phyloP scores from a whole-genome alignment of 2,113 vertebrate species.

The Merops nubicus region DNA sequence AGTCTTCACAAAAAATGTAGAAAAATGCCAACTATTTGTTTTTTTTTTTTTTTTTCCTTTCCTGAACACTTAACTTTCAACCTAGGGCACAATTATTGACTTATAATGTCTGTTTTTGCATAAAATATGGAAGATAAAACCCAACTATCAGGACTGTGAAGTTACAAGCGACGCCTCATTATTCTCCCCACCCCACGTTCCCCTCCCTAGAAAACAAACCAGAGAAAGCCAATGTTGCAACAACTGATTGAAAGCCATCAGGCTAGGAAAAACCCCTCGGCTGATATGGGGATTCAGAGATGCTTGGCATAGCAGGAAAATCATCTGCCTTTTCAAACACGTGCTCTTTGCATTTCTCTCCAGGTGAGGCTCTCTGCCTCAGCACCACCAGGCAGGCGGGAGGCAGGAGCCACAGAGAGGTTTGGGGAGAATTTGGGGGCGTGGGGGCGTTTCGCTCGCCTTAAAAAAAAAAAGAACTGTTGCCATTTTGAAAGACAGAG shows the following conservation, averaged over 20 bases:
- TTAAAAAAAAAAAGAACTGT: slow-evolving; percentile 3
- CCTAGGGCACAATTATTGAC: slow-evolving; percentile 83
- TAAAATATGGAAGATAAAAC: slow-evolving; percentile 85
- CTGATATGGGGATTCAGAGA: slow-evolving; percentile 36
- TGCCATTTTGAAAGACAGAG: slow-evolving; percentile 66
- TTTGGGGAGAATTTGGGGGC: not conserved
- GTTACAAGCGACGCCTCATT: slow-evolving; percentile 68
- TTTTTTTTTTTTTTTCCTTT: slow-evolving; percentile 79
- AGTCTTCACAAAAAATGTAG: slow-evolving; percentile 86
- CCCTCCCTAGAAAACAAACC: slow-evolving; percentile 74
- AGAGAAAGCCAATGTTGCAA: slow-evolving; percentile 72
- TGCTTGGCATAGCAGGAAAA: slow-evolving; percentile 53
- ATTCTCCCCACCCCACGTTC: slow-evolving; percentile 69
- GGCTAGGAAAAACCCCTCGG: slow-evolving; percentile 56
- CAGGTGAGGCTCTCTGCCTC: not conserved
- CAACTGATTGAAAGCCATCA: slow-evolving; percentile 49
- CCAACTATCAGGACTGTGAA: slow-evolving; percentile 80
- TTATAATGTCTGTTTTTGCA: slow-evolving; percentile 83
- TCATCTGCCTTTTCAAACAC: slow-evolving; percentile 68
- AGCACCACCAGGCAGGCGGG: slow-evolving; percentile 1
- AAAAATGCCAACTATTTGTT: slow-evolving; percentile 82
- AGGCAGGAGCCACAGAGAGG: slow-evolving; percentile 2
- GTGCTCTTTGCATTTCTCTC: not conserved
- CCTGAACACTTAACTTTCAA: slow-evolving; percentile 84
- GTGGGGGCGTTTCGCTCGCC: not conserved